Base-by-base conservation (phyloP, 2,797 vertebrate genomes). In the Thripadectes ignobilis region DNA sequence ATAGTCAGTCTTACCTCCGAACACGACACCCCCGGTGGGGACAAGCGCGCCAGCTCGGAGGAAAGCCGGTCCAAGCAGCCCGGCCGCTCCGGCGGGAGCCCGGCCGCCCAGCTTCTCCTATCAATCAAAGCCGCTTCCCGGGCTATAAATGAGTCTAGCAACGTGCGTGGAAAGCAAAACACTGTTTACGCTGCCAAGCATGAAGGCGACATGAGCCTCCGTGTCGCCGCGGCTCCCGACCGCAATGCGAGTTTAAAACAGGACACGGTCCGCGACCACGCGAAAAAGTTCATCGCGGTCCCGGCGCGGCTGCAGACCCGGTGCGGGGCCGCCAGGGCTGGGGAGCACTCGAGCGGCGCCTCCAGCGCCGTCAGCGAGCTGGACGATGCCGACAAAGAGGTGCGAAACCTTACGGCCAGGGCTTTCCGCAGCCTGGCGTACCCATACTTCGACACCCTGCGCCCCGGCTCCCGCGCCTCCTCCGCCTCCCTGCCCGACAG, bases 341-440 rank as follows among this genome's bases (percentile, higher is more conserved):
- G 98, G n/a, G 99, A 99, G 81, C 98, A 98, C 92, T 99, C 99
- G 83, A 99, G 99, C 38, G 99, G 99, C 8, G 99, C 99, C 67
- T 99, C 99, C 95, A 99, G 99, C 84, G 99, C 99, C 16, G 98
- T 99, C 73, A 99, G 99, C 51, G 99, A 99, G 92, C 98, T 99
- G 97, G 99, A 99, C 74, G 99, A 99, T 80, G 99, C 99, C 0
- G 99, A 99, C 97, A 99, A 99, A 87, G 99, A 99, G 97, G 99
- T 99, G 97, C 98, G 99, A 71, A 99, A 98, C 97, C 98, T 99
- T 95, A 99, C 99, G 14, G 98, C 99, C 69, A 98, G 98, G 82
- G 99, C 99, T 76, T 99, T 99, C 98, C 98, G 99, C 65, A 99
- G 99, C 97, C 98, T 99, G 55, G 99, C 99, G 16, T 99, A 99